Conservation (phyloP, 1,140 invertebrate genomes). For the Drosophila guanche region DNA sequence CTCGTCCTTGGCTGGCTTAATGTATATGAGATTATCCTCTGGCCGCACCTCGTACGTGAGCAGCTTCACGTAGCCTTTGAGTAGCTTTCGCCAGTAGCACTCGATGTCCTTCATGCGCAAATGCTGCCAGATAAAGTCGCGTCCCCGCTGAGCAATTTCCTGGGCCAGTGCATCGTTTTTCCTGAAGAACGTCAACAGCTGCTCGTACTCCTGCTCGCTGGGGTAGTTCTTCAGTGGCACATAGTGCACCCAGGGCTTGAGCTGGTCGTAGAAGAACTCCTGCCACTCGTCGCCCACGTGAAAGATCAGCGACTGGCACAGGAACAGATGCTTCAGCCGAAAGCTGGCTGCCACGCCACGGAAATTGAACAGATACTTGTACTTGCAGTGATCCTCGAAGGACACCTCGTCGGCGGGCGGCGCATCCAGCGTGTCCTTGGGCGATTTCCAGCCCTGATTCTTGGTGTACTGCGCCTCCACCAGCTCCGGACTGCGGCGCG, state of each 20-base stretch:
- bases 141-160: slow-evolving; percentile 92
- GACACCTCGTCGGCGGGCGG: slow-evolving; percentile 93
- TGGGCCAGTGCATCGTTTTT: slow-evolving; percentile 90
- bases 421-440: slow-evolving; percentile 92
- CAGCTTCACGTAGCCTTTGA: slow-evolving; percentile 91
- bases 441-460: slow-evolving; percentile 99
- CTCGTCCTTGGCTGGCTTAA: slow-evolving; percentile 44
- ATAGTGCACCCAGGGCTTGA: slow-evolving; percentile 98
- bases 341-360: slow-evolving; percentile 98
- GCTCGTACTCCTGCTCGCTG: slow-evolving; percentile 87
- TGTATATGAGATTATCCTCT: slow-evolving; percentile 85
- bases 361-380: slow-evolving; percentile 98
- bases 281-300: slow-evolving; percentile 97
- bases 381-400: slow-evolving; percentile 96
- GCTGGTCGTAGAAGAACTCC: slow-evolving; percentile 96
- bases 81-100: slow-evolving; percentile 94
- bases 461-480: slow-evolving; percentile 98
- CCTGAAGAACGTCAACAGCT: slow-evolving; percentile 91
- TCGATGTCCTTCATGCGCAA: slow-evolving; percentile 92
- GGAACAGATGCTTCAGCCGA: slow-evolving; percentile 97
- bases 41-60: slow-evolving; percentile 88
- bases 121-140: slow-evolving; percentile 92
- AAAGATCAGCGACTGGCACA: slow-evolving; percentile 97
- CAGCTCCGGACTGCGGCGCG: slow-evolving; percentile 90
- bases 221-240: slow-evolving; percentile 92